These are phyloP conservation scores for Piaya cayana DNA, from an alignment of 2,113 vertebrate genomes.

Conservation along the genomic window DNA sequence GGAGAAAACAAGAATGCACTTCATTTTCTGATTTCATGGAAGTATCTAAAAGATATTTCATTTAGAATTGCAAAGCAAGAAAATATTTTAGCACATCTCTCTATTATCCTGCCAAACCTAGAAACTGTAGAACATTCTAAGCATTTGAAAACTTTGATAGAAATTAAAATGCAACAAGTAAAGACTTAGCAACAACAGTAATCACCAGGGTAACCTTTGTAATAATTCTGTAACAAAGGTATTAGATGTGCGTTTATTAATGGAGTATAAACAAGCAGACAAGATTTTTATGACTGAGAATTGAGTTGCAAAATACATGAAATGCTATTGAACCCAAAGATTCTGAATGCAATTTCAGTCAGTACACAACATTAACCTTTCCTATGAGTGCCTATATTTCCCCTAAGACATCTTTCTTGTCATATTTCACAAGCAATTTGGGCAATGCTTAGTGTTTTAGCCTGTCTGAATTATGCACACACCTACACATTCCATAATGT, in stretches of 20 bases:
- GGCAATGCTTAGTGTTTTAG: constrained; percentile 47
- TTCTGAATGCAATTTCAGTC: constrained; percentile 23
- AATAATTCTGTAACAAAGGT: background rate
- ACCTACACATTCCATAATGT: constrained; percentile 54
- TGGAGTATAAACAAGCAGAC: background rate
- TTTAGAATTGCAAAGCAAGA: background rate
- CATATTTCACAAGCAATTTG: constrained; percentile 53
- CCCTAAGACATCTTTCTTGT: constrained; percentile 29
- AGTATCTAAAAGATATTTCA: background rate
- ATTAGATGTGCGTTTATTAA: background rate
- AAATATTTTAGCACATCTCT: background rate
- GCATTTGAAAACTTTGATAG: background rate
- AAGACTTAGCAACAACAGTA: background rate
- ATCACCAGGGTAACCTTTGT: background rate
- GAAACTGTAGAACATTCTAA: background rate
- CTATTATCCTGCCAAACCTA: background rate
- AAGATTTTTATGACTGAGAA: background rate
- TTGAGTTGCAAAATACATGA: background rate
- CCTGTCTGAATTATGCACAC: constrained; percentile 49
- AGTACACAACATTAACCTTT: constrained; percentile 46
- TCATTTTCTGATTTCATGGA: background rate
- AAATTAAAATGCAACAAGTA: background rate
- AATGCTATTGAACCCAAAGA: constrained; percentile 9
- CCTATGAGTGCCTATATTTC: constrained; percentile 3
- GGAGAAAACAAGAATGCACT: background rate